Evolutionary conservation across 2,888 invertebrate species (phyloP).

Genomic region (Seira musarum): DNA sequence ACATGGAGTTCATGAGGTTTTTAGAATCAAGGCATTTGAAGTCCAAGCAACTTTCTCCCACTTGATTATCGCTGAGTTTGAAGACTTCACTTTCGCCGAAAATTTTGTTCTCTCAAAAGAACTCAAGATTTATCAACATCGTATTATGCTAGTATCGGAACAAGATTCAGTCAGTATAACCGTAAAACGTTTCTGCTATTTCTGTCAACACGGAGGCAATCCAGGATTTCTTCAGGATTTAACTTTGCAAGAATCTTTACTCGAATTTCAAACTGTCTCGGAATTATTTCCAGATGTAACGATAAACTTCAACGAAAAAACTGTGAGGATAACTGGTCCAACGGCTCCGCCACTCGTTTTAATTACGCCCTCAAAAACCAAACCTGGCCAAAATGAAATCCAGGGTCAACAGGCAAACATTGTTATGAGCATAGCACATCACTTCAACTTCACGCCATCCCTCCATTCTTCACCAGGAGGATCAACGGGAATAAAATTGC

Average conservation of each 20-base stretch:
- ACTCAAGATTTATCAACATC: constrained; percentile 61
- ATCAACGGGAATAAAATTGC: constrained; percentile 58
- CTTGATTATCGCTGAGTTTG: constrained; percentile 40
- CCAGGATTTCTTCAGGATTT: constrained; percentile 25
- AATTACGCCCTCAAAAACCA: constrained; percentile 47
- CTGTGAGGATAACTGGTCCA: constrained; percentile 61
- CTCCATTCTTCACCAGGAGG: constrained; percentile 61
- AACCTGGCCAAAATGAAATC: constrained; percentile 54
- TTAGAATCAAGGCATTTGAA: constrained; percentile 38
- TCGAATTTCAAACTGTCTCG: background rate
- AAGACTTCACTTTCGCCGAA: background rate
- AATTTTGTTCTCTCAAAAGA: constrained; percentile 38
- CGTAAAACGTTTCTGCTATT: constrained; percentile 59
- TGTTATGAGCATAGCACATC: constrained; percentile 50
- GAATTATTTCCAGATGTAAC: constrained; percentile 64
- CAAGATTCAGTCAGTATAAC: background rate
- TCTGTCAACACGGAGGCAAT: constrained; percentile 52
- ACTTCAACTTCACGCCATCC: constrained; percentile 62
- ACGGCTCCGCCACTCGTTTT: constrained; percentile 65
- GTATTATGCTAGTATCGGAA: constrained; percentile 35
- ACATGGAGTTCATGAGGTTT: background rate
- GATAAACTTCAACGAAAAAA: constrained; percentile 57
- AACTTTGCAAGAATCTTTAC: too few relatives aligned
- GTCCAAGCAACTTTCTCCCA: constrained; percentile 42
- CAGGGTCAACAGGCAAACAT: constrained; percentile 66